phyloP scores from a whole-genome alignment of 2,888 invertebrate species.

The Cheilosia vernalis region DNA sequence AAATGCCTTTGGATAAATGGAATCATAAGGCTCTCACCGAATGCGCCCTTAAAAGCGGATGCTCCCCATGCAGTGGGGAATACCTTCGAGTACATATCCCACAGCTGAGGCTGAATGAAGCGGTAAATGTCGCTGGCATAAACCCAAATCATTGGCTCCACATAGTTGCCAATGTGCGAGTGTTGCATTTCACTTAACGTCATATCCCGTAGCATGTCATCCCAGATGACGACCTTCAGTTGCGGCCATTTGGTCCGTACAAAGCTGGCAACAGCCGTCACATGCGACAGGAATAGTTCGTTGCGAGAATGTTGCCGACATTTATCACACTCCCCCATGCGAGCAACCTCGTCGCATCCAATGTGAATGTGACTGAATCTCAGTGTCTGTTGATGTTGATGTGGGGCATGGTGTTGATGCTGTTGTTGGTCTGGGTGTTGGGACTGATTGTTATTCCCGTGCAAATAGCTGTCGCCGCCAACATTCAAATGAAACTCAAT shows the following conservation, averaged over 20 bases:
- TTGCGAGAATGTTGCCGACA: conserved; percentile 84
- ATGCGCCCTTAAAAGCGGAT: conserved; percentile 90
- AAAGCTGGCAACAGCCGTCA: conserved; percentile 85
- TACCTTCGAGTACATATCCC: conserved; percentile 88
- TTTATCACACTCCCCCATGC: conserved; percentile 87
- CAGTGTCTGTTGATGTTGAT: conserved; percentile 76
- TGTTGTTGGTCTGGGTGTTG: conserved; percentile 51
- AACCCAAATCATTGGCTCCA: conserved; percentile 93
- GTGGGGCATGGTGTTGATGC: conserved; percentile 45
- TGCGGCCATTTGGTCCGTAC: conserved; percentile 86
- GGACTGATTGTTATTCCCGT: conserved; percentile 62
- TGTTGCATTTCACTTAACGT: conserved; percentile 86
- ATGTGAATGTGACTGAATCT: conserved; percentile 86
- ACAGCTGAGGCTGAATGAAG: conserved; percentile 85
- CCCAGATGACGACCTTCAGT: conserved; percentile 89
- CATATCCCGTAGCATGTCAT: conserved; percentile 90
- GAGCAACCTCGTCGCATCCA: conserved; percentile 90
- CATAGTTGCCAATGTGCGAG: conserved; percentile 86
- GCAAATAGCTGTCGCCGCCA: conserved; percentile 56
- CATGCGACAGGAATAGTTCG: conserved; percentile 87
- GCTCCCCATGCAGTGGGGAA: conserved; percentile 90
- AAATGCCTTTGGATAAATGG: conserved; percentile 88
- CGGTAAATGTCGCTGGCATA: conserved; percentile 89
- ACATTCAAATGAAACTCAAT: conserved; percentile 81
- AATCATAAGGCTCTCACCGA: conserved; percentile 88